Percentiles rank a stretch among this genome's conserved stretches.
These are phyloP conservation scores for Ceratina japonica DNA, from an alignment of 1,140 invertebrate genomes.

Conservation along the genomic window DNA sequence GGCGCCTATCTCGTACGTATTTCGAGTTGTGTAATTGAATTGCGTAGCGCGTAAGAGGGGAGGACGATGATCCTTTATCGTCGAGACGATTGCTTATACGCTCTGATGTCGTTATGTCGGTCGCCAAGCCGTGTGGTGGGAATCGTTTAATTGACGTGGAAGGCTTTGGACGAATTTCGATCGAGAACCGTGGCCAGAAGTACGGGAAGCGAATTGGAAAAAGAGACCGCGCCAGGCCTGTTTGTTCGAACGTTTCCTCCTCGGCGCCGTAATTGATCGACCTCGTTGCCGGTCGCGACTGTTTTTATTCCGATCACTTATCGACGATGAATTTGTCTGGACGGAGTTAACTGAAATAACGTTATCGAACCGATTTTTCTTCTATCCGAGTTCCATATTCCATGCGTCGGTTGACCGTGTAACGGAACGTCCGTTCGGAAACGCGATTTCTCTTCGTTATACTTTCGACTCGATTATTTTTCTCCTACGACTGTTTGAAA, in stretches of 20 bases:
- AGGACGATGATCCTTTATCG: neutral
- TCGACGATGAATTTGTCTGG: constrained; percentile 34
- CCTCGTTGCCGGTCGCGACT: constrained; percentile 25
- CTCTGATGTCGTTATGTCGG: neutral
- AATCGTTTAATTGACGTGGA: too few relatives aligned
- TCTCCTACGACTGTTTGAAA: neutral
- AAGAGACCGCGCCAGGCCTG: neutral
- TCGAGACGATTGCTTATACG: neutral
- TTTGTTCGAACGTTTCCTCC: constrained; percentile 37
- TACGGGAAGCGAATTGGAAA: neutral
- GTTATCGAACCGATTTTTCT: neutral
- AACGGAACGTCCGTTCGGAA: too few relatives aligned
- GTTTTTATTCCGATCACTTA: constrained; percentile 30
- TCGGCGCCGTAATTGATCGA: constrained; percentile 40
- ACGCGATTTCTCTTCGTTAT: neutral
- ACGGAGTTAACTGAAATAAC: constrained; percentile 31
- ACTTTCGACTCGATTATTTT: neutral
- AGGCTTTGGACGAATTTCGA: too few relatives aligned
- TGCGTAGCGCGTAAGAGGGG: too few relatives aligned
- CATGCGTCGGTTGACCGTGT: neutral
- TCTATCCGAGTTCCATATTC: neutral
- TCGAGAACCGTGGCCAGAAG: neutral
- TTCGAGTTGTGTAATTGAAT: neutral
- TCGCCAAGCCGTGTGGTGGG: too few relatives aligned
- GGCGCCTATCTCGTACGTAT: neutral